Evolutionary conservation across 2,797 vertebrate genomes (phyloP), one percentile per base, ranked within the genome.

Genomic region (Spinibarbus caldwelli): DNA sequence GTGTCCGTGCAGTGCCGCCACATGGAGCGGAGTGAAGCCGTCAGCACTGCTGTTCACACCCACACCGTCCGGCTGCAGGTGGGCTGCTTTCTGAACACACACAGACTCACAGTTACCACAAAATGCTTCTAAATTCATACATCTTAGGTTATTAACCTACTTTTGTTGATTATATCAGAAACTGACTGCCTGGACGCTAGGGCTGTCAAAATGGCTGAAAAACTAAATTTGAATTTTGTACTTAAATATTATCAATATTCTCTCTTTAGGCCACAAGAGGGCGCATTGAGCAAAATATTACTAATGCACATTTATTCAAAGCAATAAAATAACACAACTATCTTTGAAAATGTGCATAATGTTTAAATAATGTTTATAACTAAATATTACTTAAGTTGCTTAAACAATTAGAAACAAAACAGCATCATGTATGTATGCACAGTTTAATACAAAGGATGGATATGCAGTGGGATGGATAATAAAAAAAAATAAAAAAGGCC

Each of bases 1-100:
- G 86, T 94, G 97, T 0, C 98, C 97, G 0, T 99, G 97, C 43
- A 97, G 92, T 0, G 97, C 95, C 0, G 98, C 97, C 4, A 98
- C 91, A 0, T 99, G 98, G 26, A 99, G 92, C 0, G 97, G 96
- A 0, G 96, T 95, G 85, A 96, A 95, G 5, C 97, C 97, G 0
- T 97, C 96, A 0, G 85, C 90, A 68, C 95, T 97, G 1, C 96
- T 96, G 73, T 97, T 97, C 0, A 99, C 96, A 1, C 96, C 84
- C 0, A 98, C 95, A 2, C 95, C 94, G 0, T 89, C 96, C 10
- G 93, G 83, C 84, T 95, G 96, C 66, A 94, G 57, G 88, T 89
- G 92, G 0, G 92, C 88, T 43, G 96, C 85, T 89, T 95, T 96
- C 93, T 96, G 88, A 31, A 80, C n/a, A 81, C 21, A 57, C 36